phyloP scores from a whole-genome alignment of 2,113 vertebrate species.

The Emberiza fucata region DNA sequence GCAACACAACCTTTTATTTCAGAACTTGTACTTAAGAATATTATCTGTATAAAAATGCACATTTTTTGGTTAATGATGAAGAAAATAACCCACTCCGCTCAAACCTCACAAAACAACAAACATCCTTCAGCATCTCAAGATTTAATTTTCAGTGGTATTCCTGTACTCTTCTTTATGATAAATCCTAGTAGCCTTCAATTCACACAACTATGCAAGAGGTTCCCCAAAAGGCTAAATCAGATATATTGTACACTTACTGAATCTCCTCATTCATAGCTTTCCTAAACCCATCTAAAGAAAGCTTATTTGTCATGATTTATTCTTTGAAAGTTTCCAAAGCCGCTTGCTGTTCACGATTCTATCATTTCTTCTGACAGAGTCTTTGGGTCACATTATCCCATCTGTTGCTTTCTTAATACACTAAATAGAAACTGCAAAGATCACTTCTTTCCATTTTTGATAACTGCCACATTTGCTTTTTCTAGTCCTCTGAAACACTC shows the following conservation, averaged over 20 bases:
- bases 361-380: slow-evolving; percentile 41
- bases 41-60: background rate
- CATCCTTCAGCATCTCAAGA: background rate
- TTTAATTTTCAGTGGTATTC: background rate
- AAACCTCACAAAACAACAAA: background rate
- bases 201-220: background rate
- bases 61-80: background rate
- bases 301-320: slow-evolving; percentile 29
- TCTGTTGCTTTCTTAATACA: slow-evolving; percentile 48
- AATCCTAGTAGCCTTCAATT: background rate
- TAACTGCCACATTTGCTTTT: slow-evolving; percentile 42
- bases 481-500: slow-evolving; percentile 38
- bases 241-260: background rate
- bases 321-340: slow-evolving; percentile 40
- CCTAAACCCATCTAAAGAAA: background rate
- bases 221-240: background rate
- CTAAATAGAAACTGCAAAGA: slow-evolving; percentile 28
- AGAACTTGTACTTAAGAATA: background rate
- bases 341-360: slow-evolving; percentile 40
- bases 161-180: background rate
- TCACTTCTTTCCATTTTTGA: slow-evolving; percentile 35
- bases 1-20: background rate
- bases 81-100: background rate
- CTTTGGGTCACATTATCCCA: slow-evolving; percentile 43
- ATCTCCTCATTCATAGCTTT: slow-evolving; percentile 27